These are phyloP conservation scores for Hermetia illucens DNA, from an alignment of 1,140 invertebrate genomes.

Conservation along the genomic window DNA sequence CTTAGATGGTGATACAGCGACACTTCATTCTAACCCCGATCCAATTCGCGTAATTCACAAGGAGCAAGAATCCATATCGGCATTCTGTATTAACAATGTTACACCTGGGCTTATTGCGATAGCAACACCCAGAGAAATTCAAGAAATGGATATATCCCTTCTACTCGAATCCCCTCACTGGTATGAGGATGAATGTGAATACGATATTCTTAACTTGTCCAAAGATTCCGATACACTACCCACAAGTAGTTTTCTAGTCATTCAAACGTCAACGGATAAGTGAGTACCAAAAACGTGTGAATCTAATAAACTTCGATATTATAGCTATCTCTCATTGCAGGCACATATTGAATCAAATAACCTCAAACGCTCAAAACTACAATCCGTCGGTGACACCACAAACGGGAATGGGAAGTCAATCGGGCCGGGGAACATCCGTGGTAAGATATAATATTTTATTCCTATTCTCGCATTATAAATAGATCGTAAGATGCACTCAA, in stretches of 20 bases:
- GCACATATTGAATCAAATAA: conserved; percentile 2
- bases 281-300: conserved; percentile 17
- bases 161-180: conserved; percentile 79
- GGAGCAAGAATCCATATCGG: conserved; percentile 95
- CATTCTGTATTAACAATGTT: conserved; percentile 91
- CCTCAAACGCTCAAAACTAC: no score
- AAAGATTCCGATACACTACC: conserved; percentile 60
- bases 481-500: not conserved
- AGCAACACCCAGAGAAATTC: conserved; percentile 89
- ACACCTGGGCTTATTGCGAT: conserved; percentile 63
- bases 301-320: not conserved
- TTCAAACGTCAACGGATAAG: conserved; percentile 72
- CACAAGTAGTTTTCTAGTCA: conserved; percentile 77
- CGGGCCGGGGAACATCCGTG: conserved; percentile 74
- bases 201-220: conserved; percentile 78
- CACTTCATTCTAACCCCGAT: conserved; percentile 40
- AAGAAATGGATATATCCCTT: conserved; percentile 92
- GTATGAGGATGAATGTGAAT: conserved; percentile 91
- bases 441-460: conserved; percentile 47
- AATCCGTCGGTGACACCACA: conserved; percentile 3
- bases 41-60: conserved; percentile 95
- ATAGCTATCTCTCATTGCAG: not conserved
- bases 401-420: conserved; percentile 41
- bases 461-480: not conserved
- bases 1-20: not conserved